Conservation (phyloP, 2,888 invertebrate genomes). For the Myathropa florea region DNA sequence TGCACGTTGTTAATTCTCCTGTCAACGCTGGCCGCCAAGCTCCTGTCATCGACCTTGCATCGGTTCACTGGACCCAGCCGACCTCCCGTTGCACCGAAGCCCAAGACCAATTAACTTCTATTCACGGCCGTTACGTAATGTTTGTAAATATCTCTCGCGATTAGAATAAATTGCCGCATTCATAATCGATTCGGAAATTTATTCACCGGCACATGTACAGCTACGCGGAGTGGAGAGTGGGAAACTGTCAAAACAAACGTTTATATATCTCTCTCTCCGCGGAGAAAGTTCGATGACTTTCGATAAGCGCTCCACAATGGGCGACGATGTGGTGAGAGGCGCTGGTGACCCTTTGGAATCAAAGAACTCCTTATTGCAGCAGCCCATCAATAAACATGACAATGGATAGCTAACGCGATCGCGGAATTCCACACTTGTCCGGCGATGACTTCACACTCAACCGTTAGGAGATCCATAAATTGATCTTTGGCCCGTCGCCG, state of each 20-base stretch:
- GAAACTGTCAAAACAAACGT: background rate
- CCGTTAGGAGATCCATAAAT: slow-evolving; percentile 27
- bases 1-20: no score
- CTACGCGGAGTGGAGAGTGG: background rate
- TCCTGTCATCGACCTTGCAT: background rate
- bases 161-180: slow-evolving; percentile 11
- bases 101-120: background rate
- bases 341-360: background rate
- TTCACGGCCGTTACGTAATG: slow-evolving; percentile 34
- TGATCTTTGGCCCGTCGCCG: slow-evolving; percentile 19
- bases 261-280: background rate
- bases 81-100: background rate
- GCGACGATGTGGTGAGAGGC: background rate
- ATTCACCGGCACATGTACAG: background rate
- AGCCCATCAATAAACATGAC: background rate
- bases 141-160: slow-evolving; percentile 7
- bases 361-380: background rate
- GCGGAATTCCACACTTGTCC: slow-evolving; percentile 18
- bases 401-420: background rate
- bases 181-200: slow-evolving; percentile 10
- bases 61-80: background rate
- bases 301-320: background rate
- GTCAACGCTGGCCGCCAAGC: background rate
- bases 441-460: slow-evolving; percentile 29
- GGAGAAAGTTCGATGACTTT: background rate